A percentile compares a stretch with the other conserved stretches of the same genome.
Conservation (phyloP, 2,888 invertebrate genomes). For the Thereva unica region DNA sequence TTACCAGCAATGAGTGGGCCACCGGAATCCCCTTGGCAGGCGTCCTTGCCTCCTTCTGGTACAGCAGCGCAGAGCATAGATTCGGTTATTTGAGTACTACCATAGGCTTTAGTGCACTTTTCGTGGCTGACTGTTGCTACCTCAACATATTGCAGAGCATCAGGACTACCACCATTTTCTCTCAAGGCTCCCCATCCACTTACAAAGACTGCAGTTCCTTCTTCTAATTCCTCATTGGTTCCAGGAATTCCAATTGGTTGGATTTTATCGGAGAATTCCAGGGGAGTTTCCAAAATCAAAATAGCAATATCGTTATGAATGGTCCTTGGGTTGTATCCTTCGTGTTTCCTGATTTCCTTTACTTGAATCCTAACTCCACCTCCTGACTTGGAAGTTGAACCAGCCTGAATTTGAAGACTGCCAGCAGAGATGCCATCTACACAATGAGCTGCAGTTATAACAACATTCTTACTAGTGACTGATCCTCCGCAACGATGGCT, state of each 20-base stretch:
- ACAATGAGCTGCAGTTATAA: constrained; percentile 68
- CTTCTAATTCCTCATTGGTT: constrained; percentile 35
- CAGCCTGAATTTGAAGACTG: constrained; percentile 50
- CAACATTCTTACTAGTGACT: constrained; percentile 57
- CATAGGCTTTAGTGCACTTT: constrained; percentile 51
- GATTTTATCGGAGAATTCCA: constrained; percentile 55
- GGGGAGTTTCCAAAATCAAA: constrained; percentile 57
- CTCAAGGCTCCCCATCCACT: constrained; percentile 40
- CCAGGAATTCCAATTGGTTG: constrained; percentile 55
- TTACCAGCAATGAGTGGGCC: constrained; percentile 38
- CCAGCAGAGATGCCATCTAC: constrained; percentile 44
- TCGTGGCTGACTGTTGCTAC: constrained; percentile 58
- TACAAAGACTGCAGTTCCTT: constrained; percentile 17
- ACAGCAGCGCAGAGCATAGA: constrained; percentile 42
- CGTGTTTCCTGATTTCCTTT: constrained; percentile 50
- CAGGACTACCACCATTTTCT: constrained; percentile 47
- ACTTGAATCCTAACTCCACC: constrained; percentile 31
- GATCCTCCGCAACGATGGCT: constrained; percentile 64
- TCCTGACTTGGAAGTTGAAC: constrained; percentile 55
- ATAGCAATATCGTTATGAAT: constrained; percentile 62
- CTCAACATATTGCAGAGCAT: constrained; percentile 55
- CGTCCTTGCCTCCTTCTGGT: constrained; percentile 36
- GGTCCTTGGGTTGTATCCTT: constrained; percentile 54
- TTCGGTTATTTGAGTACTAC: constrained; percentile 32
- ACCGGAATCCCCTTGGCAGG: constrained; percentile 43